Conservation (phyloP, 1,140 invertebrate species). For the Ceratina japonica region DNA sequence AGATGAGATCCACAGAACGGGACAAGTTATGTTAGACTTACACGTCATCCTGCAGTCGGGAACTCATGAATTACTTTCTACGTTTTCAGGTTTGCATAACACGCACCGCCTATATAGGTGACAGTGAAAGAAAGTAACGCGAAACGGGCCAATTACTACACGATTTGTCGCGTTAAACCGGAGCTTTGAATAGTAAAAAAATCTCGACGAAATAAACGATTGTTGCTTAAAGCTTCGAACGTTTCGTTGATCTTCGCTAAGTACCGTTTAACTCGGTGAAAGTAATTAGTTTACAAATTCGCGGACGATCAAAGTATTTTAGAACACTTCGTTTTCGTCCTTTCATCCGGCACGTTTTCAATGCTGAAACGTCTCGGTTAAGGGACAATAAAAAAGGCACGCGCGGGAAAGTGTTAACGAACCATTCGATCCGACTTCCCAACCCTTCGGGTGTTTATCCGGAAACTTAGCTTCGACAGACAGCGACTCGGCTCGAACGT, state of each 20-base stretch:
- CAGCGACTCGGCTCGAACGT: not conserved
- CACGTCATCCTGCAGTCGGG: too few relatives aligned
- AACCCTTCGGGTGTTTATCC: not conserved
- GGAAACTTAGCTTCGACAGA: slow-evolving; percentile 11
- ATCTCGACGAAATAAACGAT: too few relatives aligned
- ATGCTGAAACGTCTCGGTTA: not conserved
- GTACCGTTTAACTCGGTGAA: too few relatives aligned
- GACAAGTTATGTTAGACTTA: not conserved
- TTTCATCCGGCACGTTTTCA: not conserved
- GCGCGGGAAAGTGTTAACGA: slow-evolving; percentile 26
- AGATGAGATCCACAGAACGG: slow-evolving; percentile 4
- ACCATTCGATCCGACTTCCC: slow-evolving; percentile 5
- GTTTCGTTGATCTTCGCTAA: too few relatives aligned
- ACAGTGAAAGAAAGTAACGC: too few relatives aligned
- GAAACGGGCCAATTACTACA: too few relatives aligned
- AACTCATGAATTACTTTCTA: not conserved
- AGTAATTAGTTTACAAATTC: too few relatives aligned
- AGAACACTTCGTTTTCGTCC: not conserved
- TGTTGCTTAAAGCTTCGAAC: too few relatives aligned
- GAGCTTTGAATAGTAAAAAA: too few relatives aligned
- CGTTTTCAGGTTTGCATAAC: not conserved
- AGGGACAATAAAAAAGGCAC: not conserved
- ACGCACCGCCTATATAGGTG: not conserved
- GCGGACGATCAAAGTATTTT: not conserved
- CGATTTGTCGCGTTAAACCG: too few relatives aligned